Evolutionary conservation across 2,888 invertebrate species (phyloP).

Genomic region (Aspidiotus destructor): DNA sequence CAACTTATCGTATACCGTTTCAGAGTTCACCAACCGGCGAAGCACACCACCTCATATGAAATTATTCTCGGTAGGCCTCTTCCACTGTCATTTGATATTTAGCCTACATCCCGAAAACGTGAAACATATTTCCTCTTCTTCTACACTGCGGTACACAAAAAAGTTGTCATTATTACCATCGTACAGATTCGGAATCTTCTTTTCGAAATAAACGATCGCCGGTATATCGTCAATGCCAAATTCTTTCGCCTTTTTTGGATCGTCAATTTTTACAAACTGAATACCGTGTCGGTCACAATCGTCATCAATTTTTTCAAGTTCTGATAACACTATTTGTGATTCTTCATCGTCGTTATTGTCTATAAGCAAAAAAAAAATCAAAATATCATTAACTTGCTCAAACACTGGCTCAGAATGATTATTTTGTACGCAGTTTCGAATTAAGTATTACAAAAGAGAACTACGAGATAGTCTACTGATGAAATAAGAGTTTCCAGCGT

Average conservation of each 20-base stretch:
- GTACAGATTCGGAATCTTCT: slow-evolving; percentile 83
- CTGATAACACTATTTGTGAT: slow-evolving; percentile 72
- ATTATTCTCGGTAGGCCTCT: too few relatives aligned
- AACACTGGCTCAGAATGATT: neutral
- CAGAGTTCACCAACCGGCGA: too few relatives aligned
- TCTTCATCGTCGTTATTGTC: slow-evolving; percentile 85
- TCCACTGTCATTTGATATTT: too few relatives aligned
- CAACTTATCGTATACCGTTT: too few relatives aligned
- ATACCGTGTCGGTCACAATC: slow-evolving; percentile 87
- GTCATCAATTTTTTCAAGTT: slow-evolving; percentile 86
- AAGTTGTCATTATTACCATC: slow-evolving; percentile 52
- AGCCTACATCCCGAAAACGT: too few relatives aligned
- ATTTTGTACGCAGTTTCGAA: neutral
- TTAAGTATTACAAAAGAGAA: slow-evolving; percentile 64
- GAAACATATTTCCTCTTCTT: too few relatives aligned
- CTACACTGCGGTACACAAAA: neutral
- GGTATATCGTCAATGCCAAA: slow-evolving; percentile 78
- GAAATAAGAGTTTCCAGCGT: slow-evolving; percentile 77
- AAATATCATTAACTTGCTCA: neutral
- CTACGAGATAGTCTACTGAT: slow-evolving; percentile 83
- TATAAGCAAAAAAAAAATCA: slow-evolving; percentile 42
- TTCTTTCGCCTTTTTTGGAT: slow-evolving; percentile 68
- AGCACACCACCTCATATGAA: too few relatives aligned
- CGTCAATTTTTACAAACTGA: slow-evolving; percentile 87
- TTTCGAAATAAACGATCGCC: slow-evolving; percentile 85